Percentiles rank a stretch among this genome's conserved stretches.
Conservation (phyloP, 1,140 invertebrate species). For the Lerema accius region DNA sequence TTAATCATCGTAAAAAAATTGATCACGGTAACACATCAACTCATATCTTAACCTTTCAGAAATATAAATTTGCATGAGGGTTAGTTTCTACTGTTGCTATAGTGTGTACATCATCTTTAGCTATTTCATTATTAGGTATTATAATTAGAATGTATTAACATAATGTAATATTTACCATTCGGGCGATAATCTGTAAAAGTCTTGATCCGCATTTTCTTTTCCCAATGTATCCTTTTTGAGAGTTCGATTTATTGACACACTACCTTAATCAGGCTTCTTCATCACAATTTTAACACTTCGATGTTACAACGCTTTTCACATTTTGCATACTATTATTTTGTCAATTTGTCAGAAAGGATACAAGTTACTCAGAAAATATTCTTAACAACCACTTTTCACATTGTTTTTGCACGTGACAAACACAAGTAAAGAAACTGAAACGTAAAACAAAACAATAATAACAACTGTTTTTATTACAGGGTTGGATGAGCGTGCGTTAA, state of each 20-base stretch:
- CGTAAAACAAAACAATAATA: conserved; percentile 39
- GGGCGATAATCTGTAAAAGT: conserved; percentile 74
- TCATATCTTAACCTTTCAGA: too few relatives aligned
- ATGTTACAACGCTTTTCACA: conserved; percentile 64
- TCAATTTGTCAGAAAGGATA: conserved; percentile 74
- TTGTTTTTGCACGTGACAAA: conserved; percentile 82
- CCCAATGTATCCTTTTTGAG: conserved; percentile 80
- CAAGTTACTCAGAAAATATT: conserved; percentile 76
- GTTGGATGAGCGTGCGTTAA: conserved; percentile 37
- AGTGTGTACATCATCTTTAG: too few relatives aligned
- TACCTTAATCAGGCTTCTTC: conserved; percentile 62
- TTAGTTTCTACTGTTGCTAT: too few relatives aligned
- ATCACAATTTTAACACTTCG: conserved; percentile 69
- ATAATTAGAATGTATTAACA: too few relatives aligned
- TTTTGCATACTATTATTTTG: conserved; percentile 68
- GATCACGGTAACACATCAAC: too few relatives aligned
- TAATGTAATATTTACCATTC: conserved; percentile 69
- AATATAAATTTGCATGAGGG: too few relatives aligned
- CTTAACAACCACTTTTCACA: conserved; percentile 82
- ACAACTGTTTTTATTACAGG: conserved; percentile 8
- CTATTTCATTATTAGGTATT: too few relatives aligned
- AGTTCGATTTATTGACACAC: conserved; percentile 67
- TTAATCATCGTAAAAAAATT: too few relatives aligned
- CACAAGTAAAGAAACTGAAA: conserved; percentile 81
- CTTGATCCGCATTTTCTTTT: conserved; percentile 82